A percentile compares a stretch with the other conserved stretches of the same genome.
These are phyloP conservation scores for Sinocyclocheilus rhinocerous DNA, from an alignment of 2,113 vertebrate genomes.

Conservation along the genomic window DNA sequence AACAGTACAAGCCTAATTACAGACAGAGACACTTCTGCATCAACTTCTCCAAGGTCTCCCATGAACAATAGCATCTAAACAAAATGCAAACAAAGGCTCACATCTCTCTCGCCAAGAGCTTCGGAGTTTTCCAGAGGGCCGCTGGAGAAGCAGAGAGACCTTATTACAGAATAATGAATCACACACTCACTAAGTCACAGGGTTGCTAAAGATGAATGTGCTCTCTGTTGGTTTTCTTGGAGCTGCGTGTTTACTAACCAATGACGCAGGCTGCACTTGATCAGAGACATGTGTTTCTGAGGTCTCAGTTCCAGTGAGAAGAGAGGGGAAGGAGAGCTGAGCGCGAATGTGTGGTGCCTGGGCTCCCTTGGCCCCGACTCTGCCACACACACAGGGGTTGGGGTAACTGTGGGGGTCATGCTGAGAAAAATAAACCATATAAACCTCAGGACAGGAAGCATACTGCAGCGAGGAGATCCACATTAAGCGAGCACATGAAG, in stretches of 20 bases:
- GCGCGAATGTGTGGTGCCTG: conserved; percentile 69
- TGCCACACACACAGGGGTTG: conserved; percentile 62
- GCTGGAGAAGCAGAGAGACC: conserved; percentile 58
- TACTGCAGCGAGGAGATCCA: conserved; percentile 55
- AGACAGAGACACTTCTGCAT: conserved; percentile 29
- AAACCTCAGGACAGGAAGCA: conserved; percentile 69
- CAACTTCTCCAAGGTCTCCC: conserved; percentile 8
- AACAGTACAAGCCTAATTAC: conserved; percentile 17
- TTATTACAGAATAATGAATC: conserved; percentile 82
- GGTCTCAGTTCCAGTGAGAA: conserved; percentile 57
- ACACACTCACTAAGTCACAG: conserved; percentile 79
- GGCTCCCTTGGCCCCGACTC: conserved; percentile 43
- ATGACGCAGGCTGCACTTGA: conserved; percentile 81
- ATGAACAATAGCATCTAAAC: conserved; percentile 40
- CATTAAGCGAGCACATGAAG: conserved; percentile 17
- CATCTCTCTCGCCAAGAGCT: conserved; percentile 28
- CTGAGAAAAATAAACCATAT: conserved; percentile 62
- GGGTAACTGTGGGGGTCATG: conserved; percentile 48
- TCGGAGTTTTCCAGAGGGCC: conserved; percentile 35
- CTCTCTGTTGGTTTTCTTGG: conserved; percentile 82
- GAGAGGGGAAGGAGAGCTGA: conserved; percentile 43
- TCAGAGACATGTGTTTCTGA: conserved; percentile 81
- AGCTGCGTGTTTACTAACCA: conserved; percentile 81
- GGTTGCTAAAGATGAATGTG: conserved; percentile 79
- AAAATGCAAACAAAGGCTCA: conserved; percentile 35